Percentiles rank a stretch among this genome's conserved stretches.
Conservation (phyloP, 2,888 invertebrate genomes). For the Operophtera brumata region DNA sequence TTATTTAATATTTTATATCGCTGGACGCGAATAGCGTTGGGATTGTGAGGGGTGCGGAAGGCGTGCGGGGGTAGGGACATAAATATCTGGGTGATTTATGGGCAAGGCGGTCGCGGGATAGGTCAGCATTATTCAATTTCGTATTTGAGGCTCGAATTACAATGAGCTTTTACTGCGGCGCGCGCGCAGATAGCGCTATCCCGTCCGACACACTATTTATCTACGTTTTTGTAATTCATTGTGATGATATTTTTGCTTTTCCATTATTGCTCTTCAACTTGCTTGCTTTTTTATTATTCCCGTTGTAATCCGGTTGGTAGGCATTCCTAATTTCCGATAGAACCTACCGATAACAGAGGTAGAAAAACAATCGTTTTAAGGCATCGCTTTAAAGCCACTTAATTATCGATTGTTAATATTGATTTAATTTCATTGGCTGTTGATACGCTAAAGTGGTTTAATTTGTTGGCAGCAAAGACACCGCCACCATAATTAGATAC, state of each 20-base stretch:
- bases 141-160: constrained; percentile 79
- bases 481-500: constrained; percentile 78
- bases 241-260: constrained; percentile 13
- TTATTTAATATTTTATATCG: constrained; percentile 79
- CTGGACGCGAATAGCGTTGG: constrained; percentile 65
- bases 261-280: constrained; percentile 1
- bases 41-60: constrained; percentile 51
- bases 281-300: neutral
- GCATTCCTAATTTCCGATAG: constrained; percentile 8
- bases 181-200: constrained; percentile 71
- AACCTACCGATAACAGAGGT: constrained; percentile 37
- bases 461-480: constrained; percentile 77
- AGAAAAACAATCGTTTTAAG: constrained; percentile 60
- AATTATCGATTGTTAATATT: constrained; percentile 79
- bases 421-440: constrained; percentile 67
- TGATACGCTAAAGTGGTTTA: constrained; percentile 79
- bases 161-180: constrained; percentile 77
- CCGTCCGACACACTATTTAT: constrained; percentile 57
- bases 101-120: constrained; percentile 78
- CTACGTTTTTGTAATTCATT: constrained; percentile 49
- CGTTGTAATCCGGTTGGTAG: constrained; percentile 6
- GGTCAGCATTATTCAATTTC: constrained; percentile 82
- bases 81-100: constrained; percentile 81
- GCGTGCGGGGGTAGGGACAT: constrained; percentile 69
- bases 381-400: constrained; percentile 71